Percentiles rank a stretch among this genome's conserved stretches.
Conservation (phyloP, 2,797 vertebrate genomes). For the Numenius phaeopus region DNA sequence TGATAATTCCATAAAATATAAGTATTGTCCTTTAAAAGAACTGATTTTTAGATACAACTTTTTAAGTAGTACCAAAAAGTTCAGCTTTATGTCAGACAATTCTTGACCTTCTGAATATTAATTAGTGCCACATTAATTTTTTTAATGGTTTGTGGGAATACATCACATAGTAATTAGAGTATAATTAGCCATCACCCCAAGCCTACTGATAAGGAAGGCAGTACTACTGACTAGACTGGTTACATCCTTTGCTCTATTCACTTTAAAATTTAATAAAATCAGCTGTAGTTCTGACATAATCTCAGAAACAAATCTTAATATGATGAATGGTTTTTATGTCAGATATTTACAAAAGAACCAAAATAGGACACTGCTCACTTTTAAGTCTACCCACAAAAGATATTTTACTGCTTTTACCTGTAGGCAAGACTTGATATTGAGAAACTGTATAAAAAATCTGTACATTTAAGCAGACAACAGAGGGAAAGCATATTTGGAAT, state of each 20-base stretch:
- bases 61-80: background rate
- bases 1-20: background rate
- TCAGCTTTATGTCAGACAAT: background rate
- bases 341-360: background rate
- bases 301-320: background rate
- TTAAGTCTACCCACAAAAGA: background rate
- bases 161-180: background rate
- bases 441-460: background rate
- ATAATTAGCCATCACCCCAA: background rate
- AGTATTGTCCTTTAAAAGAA: background rate
- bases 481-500: background rate
- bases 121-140: background rate
- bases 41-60: background rate
- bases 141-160: background rate
- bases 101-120: background rate
- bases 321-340: rapidly evolving
- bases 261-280: background rate
- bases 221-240: background rate
- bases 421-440: background rate
- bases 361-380: background rate
- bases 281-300: background rate
- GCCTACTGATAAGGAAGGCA: background rate
- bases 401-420: background rate
- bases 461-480: background rate
- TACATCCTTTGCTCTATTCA: background rate